Evolutionary conservation across 2,113 vertebrate genomes (phyloP), one percentile per base, ranked within the genome.

Genomic region (Caranx ignobilis): DNA sequence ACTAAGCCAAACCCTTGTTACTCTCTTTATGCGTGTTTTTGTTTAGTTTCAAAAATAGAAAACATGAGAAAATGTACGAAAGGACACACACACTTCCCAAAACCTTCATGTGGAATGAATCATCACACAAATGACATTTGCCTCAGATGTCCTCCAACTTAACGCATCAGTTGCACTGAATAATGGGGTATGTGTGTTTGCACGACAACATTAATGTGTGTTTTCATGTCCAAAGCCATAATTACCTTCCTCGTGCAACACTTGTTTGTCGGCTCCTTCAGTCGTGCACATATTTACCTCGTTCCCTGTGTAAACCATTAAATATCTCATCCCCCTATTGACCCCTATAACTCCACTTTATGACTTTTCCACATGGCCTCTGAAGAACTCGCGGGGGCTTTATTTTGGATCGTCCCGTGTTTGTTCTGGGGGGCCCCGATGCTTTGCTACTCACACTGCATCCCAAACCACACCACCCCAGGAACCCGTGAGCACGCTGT

Each of bases 281-380:
- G 54, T 63, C 34, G 15, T 18, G 31, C 64, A 43, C 73, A 75
- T 80, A 84, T 85, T 85, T 84, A 79, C 75, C 71, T 86, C 63
- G 9, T 82, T 88, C 65, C 65, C 91, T 93, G 88, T 63, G 83
- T 88, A 94, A 94, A 89, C 87, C 87, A 93, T 94, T 94, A 94
- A 93, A 92, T 84, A 89, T 91, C 90, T 89, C 91, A 89, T 91
- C 90, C 88, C 75, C 72, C 62, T 83, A 87, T 75, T 93, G 90
- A 93, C 92, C 91, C 78, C 88, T 81, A 90, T 86, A 91, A 93
- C 92, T 94, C 79, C 77, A 82, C 79, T 93, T 95, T 94, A 95
- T 94, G 77, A 68, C 88, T 95, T 95, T 95, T 95, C 93, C 95
- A 95, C 93, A 93, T 94, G 91, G 91, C 86, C 91, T 91, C 86